Percentiles rank a stretch among this genome's conserved stretches.
Conservation (phyloP, 2,797 vertebrate species). For the Catharus ustulatus region DNA sequence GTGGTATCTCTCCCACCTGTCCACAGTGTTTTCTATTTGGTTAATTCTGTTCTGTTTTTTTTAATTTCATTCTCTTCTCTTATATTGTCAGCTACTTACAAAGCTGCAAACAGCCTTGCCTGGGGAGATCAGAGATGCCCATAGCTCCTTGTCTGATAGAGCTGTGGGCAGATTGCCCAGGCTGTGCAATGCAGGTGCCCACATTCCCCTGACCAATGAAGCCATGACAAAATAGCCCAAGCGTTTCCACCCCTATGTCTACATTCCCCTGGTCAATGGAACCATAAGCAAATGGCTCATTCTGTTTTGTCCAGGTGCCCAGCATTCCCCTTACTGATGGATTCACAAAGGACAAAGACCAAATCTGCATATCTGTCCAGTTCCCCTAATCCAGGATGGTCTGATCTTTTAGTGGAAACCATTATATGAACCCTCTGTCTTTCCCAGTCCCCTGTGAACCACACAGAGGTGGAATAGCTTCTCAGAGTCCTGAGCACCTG, state of each 20-base stretch:
- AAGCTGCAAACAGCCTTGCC: background rate
- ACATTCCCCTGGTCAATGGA: slow-evolving; percentile 55
- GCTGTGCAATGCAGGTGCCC: slow-evolving; percentile 50
- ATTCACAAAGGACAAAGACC: slow-evolving; percentile 14
- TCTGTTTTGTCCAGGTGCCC: slow-evolving; percentile 36
- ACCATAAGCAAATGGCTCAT: slow-evolving; percentile 51
- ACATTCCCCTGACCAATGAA: slow-evolving; percentile 57
- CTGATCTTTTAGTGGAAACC: background rate
- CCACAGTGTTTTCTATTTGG: background rate
- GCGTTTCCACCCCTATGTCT: slow-evolving; percentile 21
- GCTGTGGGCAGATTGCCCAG: slow-evolving; percentile 50
- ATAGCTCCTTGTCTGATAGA: background rate
- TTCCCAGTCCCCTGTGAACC: background rate
- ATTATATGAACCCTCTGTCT: background rate
- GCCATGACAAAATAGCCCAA: slow-evolving; percentile 52
- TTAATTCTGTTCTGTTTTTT: background rate
- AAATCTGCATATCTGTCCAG: background rate
- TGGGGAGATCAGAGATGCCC: background rate
- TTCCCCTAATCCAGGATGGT: background rate
- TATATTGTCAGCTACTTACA: background rate
- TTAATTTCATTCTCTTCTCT: background rate
- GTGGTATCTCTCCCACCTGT: background rate
- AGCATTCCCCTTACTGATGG: background rate
- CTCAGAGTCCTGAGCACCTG: background rate
- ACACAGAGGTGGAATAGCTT: background rate